phyloP scores from a whole-genome alignment of 53 echinoderm and acorn worm genomes.

The Patiria pectinifera region DNA sequence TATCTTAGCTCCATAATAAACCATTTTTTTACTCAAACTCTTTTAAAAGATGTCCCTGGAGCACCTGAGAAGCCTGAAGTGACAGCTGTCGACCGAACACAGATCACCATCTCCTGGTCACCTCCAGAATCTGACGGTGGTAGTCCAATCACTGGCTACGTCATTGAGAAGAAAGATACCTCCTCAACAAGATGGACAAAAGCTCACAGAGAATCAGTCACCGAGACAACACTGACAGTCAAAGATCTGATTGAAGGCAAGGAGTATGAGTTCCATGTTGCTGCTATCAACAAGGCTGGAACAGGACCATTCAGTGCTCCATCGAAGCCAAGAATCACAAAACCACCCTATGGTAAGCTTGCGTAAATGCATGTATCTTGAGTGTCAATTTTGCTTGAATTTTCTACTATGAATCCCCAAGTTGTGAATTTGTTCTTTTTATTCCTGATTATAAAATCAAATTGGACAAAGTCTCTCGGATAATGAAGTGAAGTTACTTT shows the following conservation, averaged over 20 bases:
- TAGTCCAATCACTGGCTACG: conserved; percentile 79
- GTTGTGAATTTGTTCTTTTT: neutral
- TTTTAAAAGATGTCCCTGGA: conserved; percentile 67
- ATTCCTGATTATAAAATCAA: too few species aligned
- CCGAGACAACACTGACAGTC: conserved; percentile 72
- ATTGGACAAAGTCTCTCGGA: too few species aligned
- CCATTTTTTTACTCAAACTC: neutral
- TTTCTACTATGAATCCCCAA: neutral
- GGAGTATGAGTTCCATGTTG: conserved; percentile 85
- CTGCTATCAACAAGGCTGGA: conserved; percentile 87
- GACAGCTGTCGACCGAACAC: conserved; percentile 73
- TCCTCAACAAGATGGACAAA: conserved; percentile 81
- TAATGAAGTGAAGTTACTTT: too few species aligned
- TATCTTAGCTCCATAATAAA: neutral
- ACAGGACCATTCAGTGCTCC: conserved; percentile 77
- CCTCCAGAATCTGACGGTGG: conserved; percentile 88
- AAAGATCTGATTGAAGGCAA: conserved; percentile 75
- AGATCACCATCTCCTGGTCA: conserved; percentile 89
- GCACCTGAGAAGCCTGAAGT: conserved; percentile 83
- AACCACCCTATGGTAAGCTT: conserved; percentile 82
- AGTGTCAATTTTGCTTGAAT: neutral
- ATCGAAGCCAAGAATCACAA: conserved; percentile 78
- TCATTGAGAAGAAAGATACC: conserved; percentile 81
- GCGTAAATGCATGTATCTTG: too few species aligned
- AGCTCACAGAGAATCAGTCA: conserved; percentile 76